A percentile compares a stretch with the other conserved stretches of the same genome.
Evolutionary conservation across 2,888 invertebrate genomes (phyloP).

Genomic region (Acrocera orbiculus): DNA sequence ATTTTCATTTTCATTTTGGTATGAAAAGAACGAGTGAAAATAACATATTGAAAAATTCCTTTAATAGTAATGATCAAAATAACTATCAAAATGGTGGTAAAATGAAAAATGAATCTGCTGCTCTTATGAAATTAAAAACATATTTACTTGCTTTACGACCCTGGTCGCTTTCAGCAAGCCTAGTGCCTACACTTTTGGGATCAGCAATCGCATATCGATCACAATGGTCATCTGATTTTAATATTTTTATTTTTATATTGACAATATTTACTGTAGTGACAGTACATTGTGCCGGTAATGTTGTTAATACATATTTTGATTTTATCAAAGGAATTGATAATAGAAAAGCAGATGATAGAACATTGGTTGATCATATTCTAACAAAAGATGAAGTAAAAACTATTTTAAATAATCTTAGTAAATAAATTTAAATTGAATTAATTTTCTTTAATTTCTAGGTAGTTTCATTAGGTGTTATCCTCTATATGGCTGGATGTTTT

Average conservation of each 20-base stretch:
- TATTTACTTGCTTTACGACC: constrained; percentile 79
- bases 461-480: constrained; percentile 70
- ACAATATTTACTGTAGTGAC: constrained; percentile 75
- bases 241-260: constrained; percentile 57
- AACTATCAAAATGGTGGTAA: background rate
- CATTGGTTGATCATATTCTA: constrained; percentile 82
- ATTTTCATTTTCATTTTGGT: too few relatives aligned
- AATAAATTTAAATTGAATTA: background rate
- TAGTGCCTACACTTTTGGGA: constrained; percentile 80
- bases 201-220: constrained; percentile 75
- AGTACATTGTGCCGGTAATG: constrained; percentile 91
- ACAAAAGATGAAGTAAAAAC: constrained; percentile 44
- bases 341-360: constrained; percentile 82
- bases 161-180: constrained; percentile 83
- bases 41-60: too few relatives aligned
- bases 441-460: constrained; percentile 37
- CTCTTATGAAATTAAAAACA: constrained; percentile 72
- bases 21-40: too few relatives aligned
- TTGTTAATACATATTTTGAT: constrained; percentile 93
- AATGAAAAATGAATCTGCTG: constrained; percentile 7
- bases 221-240: constrained; percentile 57
- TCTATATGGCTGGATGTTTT: constrained; percentile 72
- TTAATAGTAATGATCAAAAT: too few relatives aligned
- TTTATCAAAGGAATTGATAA: constrained; percentile 88
- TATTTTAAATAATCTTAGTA: background rate